Evolutionary conservation across 2,888 invertebrate species (phyloP).

Genomic region (Sminthurides aquaticus): DNA sequence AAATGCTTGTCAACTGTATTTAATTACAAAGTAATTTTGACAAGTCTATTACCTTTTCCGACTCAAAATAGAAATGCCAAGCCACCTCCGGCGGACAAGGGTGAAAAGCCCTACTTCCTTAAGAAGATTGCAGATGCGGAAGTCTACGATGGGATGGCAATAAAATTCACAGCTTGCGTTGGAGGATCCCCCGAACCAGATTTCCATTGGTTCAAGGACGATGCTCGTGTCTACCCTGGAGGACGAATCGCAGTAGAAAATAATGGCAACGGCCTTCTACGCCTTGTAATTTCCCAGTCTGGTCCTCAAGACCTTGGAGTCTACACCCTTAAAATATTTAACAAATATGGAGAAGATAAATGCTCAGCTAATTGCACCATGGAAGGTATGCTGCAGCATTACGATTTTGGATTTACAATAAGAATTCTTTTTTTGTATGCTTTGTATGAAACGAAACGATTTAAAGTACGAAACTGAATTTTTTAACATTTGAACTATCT

Average conservation of each 20-base stretch:
- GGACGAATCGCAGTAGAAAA: constrained; percentile 70
- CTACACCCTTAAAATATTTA: constrained; percentile 73
- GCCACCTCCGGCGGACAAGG: constrained; percentile 9
- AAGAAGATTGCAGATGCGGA: constrained; percentile 84
- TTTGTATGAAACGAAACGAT: neutral
- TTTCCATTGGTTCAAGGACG: constrained; percentile 78
- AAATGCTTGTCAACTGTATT: too few relatives aligned
- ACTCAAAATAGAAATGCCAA: constrained; percentile 23
- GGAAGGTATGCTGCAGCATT: constrained; percentile 74
- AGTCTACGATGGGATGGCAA: constrained; percentile 76
- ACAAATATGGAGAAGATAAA: constrained; percentile 73
- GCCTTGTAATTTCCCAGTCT: constrained; percentile 63
- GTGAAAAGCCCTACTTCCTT: constrained; percentile 75
- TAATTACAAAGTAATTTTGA: neutral
- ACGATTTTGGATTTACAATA: constrained; percentile 31
- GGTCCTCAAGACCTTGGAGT: constrained; percentile 66
- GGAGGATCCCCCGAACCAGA: constrained; percentile 80
- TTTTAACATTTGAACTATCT: neutral
- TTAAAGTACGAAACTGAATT: neutral
- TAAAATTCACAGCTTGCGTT: constrained; percentile 87
- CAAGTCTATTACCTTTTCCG: neutral
- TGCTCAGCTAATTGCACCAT: constrained; percentile 73
- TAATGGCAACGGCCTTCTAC: constrained; percentile 72
- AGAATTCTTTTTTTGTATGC: neutral
- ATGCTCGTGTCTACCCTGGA: constrained; percentile 64